Conservation (phyloP, 1,140 invertebrate species). For the Heliothis subflexa region DNA sequence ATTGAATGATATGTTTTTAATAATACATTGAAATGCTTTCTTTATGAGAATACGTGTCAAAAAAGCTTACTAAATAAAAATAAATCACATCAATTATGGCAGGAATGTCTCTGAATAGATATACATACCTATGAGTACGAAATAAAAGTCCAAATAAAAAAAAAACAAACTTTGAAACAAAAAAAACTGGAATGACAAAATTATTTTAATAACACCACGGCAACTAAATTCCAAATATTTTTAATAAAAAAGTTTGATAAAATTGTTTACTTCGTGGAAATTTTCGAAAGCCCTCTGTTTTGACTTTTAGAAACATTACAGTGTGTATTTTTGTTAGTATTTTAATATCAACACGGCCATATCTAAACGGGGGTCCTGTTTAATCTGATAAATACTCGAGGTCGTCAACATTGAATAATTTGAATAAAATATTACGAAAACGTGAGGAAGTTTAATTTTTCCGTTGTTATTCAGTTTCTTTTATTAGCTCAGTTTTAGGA, state of each 20-base stretch:
- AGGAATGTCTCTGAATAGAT: no score
- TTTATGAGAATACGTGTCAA: no score
- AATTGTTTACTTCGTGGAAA: conserved; percentile 18
- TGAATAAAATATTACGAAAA: conserved; percentile 37
- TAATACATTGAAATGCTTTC: no score
- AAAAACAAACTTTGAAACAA: not conserved
- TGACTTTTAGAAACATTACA: not conserved
- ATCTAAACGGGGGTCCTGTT: conserved; percentile 19
- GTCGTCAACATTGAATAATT: conserved; percentile 42
- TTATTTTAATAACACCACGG: not conserved
- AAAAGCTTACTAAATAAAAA: no score
- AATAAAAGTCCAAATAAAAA: not conserved
- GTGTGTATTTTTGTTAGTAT: conserved; percentile 4
- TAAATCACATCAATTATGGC: not conserved
- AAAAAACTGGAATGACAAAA: not conserved
- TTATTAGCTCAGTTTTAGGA: not conserved
- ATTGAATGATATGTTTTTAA: no score
- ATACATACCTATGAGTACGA: no score
- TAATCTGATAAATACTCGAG: conserved; percentile 42
- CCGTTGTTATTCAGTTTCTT: not conserved
- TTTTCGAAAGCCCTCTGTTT: not conserved
- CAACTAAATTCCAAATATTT: conserved; percentile 33
- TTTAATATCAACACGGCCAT: conserved; percentile 29
- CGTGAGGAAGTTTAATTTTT: conserved; percentile 10
- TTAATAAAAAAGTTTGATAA: not conserved